A percentile compares a stretch with the other conserved stretches of the same genome.
phyloP scores from a whole-genome alignment of 2,113 vertebrate genomes.

The Sprattus sprattus region DNA sequence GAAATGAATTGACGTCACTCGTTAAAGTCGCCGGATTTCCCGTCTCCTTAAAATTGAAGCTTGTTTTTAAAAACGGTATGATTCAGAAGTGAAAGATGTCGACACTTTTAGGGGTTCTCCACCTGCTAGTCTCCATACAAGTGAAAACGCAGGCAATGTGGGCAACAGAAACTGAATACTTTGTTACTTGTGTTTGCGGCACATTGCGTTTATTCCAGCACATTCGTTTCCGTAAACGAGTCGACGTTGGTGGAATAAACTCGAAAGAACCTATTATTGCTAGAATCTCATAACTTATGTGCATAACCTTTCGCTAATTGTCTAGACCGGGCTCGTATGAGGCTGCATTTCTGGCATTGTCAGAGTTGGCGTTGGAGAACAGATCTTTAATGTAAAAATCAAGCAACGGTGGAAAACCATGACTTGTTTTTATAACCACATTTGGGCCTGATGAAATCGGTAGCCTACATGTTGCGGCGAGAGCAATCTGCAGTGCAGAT shows the following conservation, averaged over 20 bases:
- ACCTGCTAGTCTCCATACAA: background rate
- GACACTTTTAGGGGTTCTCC: background rate
- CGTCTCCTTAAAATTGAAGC: background rate
- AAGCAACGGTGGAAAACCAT: background rate
- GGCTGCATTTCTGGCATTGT: background rate
- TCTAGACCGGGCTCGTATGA: no score
- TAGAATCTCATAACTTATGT: no score
- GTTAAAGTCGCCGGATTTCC: background rate
- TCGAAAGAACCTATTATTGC: no score
- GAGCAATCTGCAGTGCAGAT: constrained; percentile 65
- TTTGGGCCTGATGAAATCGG: constrained; percentile 4
- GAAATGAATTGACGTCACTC: background rate
- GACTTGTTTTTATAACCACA: constrained; percentile 28
- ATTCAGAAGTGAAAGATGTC: no score
- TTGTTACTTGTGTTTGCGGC: background rate
- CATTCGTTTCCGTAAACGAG: background rate
- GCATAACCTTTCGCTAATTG: no score
- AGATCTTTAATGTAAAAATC: background rate
- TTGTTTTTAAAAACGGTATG: background rate
- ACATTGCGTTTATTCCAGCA: background rate
- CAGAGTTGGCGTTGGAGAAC: background rate
- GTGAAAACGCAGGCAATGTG: background rate
- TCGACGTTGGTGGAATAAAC: background rate
- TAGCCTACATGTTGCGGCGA: constrained; percentile 24
- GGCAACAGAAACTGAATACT: background rate